phyloP scores from a whole-genome alignment of 2,797 vertebrate species.

The Leontocebus nigricollis region DNA sequence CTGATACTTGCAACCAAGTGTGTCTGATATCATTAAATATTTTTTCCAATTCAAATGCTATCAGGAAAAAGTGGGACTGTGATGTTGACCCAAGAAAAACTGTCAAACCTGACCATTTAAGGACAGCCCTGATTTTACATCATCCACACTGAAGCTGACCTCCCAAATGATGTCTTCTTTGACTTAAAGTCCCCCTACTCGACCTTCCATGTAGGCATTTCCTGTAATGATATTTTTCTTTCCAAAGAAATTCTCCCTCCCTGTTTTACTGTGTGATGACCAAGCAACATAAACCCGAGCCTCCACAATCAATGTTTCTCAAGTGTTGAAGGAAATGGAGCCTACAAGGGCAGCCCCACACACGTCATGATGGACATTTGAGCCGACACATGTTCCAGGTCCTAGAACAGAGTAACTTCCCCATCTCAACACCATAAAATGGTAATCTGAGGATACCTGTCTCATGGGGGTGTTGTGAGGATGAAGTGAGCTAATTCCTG shows the following conservation, averaged over 20 bases:
- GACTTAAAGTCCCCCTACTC: not conserved
- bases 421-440: not conserved
- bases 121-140: not conserved
- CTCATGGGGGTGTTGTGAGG: not conserved
- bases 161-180: not conserved
- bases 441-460: not conserved
- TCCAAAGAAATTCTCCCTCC: not conserved
- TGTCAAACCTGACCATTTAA: not conserved
- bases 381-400: not conserved
- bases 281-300: not conserved
- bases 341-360: not conserved
- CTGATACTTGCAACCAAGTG: not conserved
- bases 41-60: not conserved
- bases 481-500: not conserved
- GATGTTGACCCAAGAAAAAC: not conserved
- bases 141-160: not conserved
- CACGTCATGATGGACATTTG: rapidly evolving
- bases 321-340: not conserved
- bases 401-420: not conserved
- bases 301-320: not conserved
- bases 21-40: not conserved
- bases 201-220: not conserved
- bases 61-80: not conserved
- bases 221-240: not conserved
- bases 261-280: not conserved